Percentiles rank a stretch among this genome's conserved stretches.
These are phyloP conservation scores for Drosophila atripex DNA, from an alignment of 2,888 invertebrate genomes.

Conservation along the genomic window DNA sequence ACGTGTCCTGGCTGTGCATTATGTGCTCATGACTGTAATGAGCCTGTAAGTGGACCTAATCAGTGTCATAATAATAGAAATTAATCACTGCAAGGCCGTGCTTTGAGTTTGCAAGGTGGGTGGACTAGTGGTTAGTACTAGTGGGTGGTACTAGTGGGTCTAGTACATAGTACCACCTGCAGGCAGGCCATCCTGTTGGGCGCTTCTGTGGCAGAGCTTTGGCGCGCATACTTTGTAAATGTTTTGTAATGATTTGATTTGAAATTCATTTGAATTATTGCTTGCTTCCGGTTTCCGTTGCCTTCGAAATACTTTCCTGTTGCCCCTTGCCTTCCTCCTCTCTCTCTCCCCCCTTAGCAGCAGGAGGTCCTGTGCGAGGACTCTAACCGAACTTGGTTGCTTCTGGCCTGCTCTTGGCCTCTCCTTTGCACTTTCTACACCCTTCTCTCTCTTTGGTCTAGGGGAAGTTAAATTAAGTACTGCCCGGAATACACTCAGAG, in stretches of 20 bases:
- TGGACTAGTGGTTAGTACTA: not conserved
- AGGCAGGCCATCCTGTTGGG: slow-evolving; percentile 39
- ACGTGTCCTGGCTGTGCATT: slow-evolving; percentile 53
- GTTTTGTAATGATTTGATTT: slow-evolving; percentile 82
- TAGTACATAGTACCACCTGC: slow-evolving; percentile 22
- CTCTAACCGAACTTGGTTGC: slow-evolving; percentile 66
- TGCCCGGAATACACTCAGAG: slow-evolving; percentile 48
- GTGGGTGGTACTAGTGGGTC: not conserved
- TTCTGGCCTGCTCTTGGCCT: slow-evolving; percentile 33
- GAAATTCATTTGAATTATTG: slow-evolving; percentile 83
- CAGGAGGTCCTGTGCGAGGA: slow-evolving; percentile 64
- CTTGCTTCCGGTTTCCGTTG: slow-evolving; percentile 82
- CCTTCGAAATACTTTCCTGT: slow-evolving; percentile 80
- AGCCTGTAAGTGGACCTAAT: slow-evolving; percentile 77
- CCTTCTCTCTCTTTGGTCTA: not conserved
- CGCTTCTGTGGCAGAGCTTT: no score
- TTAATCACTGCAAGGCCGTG: slow-evolving; percentile 62
- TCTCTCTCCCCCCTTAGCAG: slow-evolving; percentile 11
- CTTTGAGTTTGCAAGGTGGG: not conserved
- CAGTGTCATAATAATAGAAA: slow-evolving; percentile 78
- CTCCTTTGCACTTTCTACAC: not conserved
- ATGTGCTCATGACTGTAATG: slow-evolving; percentile 69
- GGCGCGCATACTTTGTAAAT: slow-evolving; percentile 68
- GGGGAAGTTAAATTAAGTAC: slow-evolving; percentile 76
- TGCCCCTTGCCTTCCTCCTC: slow-evolving; percentile 18